phyloP scores from a whole-genome alignment of 2,113 vertebrate species.

The Pandion haliaetus region DNA sequence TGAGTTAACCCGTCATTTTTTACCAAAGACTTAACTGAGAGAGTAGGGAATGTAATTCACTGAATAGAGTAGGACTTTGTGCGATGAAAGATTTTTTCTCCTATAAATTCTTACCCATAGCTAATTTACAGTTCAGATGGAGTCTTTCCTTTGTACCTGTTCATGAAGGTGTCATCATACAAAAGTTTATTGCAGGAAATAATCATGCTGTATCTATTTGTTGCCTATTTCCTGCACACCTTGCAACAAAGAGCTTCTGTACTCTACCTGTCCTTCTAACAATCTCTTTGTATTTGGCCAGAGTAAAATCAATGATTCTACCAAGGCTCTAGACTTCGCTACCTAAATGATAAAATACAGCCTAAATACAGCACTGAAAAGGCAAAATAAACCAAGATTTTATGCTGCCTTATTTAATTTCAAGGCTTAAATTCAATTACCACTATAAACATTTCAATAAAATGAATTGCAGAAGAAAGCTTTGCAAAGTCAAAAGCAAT shows the following conservation, averaged over 20 bases:
- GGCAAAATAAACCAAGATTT: conserved; percentile 41
- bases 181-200: not conserved
- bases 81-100: not conserved
- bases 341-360: not conserved
- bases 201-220: not conserved
- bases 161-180: not conserved
- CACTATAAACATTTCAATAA: conserved; percentile 47
- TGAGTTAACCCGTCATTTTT: not conserved
- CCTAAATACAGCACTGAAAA: not conserved
- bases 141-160: not conserved
- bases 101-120: not conserved
- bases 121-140: not conserved
- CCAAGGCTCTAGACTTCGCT: not conserved
- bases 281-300: not conserved
- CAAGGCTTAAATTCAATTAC: conserved; percentile 56
- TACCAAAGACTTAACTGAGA: not conserved
- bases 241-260: not conserved
- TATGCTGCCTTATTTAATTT: conserved; percentile 64
- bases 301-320: not conserved
- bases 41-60: not conserved
- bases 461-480: conserved; percentile 55
- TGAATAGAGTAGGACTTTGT: not conserved
- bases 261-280: not conserved
- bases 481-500: conserved; percentile 60
- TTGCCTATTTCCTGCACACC: not conserved